Percentiles rank a stretch among this genome's conserved stretches.
These are phyloP conservation scores for Eudyptes chrysolophus DNA, from an alignment of 2,113 vertebrate species.

Conservation along the genomic window DNA sequence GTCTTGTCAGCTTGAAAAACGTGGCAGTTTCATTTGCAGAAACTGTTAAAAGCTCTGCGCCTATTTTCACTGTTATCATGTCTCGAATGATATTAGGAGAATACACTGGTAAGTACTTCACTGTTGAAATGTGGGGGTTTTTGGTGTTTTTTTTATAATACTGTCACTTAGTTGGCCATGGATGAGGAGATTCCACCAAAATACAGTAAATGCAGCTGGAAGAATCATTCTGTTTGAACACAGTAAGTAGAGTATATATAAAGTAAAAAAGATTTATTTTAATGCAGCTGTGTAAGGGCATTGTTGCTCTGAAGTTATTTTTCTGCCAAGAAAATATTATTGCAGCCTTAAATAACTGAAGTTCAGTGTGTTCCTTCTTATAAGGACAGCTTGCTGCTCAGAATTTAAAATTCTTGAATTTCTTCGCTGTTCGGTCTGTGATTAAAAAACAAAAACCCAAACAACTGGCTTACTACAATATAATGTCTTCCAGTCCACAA, in stretches of 20 bases:
- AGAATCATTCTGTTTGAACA: background rate
- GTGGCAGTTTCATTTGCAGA: constrained; percentile 96
- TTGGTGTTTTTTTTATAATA: background rate
- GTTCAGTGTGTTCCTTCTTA: background rate
- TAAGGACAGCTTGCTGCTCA: background rate
- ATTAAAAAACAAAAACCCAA: background rate
- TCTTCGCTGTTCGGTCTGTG: background rate
- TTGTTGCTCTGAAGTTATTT: background rate
- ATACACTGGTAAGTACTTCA: constrained; percentile 84
- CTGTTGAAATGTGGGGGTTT: background rate
- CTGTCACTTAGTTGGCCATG: background rate
- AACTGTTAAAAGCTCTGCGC: constrained; percentile 96
- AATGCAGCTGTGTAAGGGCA: background rate
- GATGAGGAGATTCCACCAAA: background rate
- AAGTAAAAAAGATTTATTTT: background rate
- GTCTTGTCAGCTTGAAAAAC: constrained; percentile 94
- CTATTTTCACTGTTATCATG: constrained; percentile 98
- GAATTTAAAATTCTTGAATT: background rate
- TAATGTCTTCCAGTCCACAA: background rate
- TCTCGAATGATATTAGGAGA: constrained; percentile 94
- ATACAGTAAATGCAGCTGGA: background rate
- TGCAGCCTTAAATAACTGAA: background rate
- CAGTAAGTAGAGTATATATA: background rate
- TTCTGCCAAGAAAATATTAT: background rate
- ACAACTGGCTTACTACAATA: background rate